These are phyloP conservation scores for Conus canariensis DNA, from an alignment of 2,888 invertebrate species.

Conservation along the genomic window DNA sequence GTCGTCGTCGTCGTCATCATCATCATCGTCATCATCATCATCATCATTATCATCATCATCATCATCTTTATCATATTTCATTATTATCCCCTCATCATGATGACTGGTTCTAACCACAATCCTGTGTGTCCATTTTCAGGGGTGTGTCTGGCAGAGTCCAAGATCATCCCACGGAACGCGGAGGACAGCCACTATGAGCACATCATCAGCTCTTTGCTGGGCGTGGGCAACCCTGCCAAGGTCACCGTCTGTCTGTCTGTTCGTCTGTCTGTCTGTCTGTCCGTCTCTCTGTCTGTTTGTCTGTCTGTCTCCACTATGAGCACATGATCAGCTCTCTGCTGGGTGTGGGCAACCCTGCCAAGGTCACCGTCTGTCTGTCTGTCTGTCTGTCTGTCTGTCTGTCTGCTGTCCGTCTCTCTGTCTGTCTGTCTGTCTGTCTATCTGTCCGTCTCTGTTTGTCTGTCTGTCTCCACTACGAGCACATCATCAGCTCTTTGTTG, in stretches of 20 bases:
- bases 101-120: too few relatives aligned
- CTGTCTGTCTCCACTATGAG: not conserved
- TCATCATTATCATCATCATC: too few relatives aligned
- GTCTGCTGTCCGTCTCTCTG: not conserved
- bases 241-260: constrained; percentile 70
- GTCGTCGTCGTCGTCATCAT: too few relatives aligned
- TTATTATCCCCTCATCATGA: too few relatives aligned
- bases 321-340: not conserved
- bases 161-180: constrained; percentile 83
- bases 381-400: not conserved
- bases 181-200: constrained; percentile 82
- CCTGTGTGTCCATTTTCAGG: constrained; percentile 67
- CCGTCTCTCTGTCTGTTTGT: not conserved
- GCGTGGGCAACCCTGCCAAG: constrained; percentile 81
- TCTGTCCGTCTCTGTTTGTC: too few relatives aligned
- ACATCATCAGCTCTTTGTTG: constrained; percentile 82
- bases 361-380: too few relatives aligned
- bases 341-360: too few relatives aligned
- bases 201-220: constrained; percentile 82
- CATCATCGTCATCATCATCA: too few relatives aligned
- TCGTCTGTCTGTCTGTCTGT: not conserved
- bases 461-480: constrained; percentile 81
- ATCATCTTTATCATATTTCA: too few relatives aligned
- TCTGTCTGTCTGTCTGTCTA: not conserved
- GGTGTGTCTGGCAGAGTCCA: constrained; percentile 83